Base-by-base conservation (phyloP, 2,888 invertebrate species). In the Clitarchus hookeri region DNA sequence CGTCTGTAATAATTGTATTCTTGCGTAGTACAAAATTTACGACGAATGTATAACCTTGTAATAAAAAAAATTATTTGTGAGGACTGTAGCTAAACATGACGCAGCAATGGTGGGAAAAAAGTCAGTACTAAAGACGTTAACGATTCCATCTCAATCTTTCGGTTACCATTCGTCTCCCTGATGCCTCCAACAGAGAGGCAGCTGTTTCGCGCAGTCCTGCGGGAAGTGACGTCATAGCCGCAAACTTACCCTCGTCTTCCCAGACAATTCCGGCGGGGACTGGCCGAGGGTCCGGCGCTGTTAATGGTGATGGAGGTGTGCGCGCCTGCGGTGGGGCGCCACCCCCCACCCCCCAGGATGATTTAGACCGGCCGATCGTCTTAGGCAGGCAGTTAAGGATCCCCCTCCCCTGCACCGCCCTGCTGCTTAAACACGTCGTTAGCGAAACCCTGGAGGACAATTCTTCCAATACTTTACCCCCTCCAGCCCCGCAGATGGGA, bases 381-480 rank as follows among this genome's bases (percentile, higher is more conserved):
- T 65, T 65, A 23, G 65, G 65, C 65, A n/a, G n/a, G 23, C 65
- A 65, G 65, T 65, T 65, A 65, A 65, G n/a, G n/a, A n/a, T 16
- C 65, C 23, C 65, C 23, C n/a, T 23, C 65, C 65, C 65, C n/a
- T n/a, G 13, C 53, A 12, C 8, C 53, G 0, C 12, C 12, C 53
- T 53, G 13, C 19, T 53, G 11, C n/a, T 65, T 65, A n/a, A 65
- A 65, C 65, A 65, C 19, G 65, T 65, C 65, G 65, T 65, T 65
- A 65, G 65, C 65, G 65, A 65, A 65, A 65, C 65, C 65, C 65
- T 65, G 19, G 65, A 65, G 65, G 65, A 65, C 65, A 65, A 65
- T 65, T 65, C 19, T 65, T 65, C 65, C n/a, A n/a, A 2, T 16
- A 48, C 48, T 16, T 8, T 8, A 13, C 48, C 48, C 65, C 65